Percentiles rank a stretch among this genome's conserved stretches.
These are phyloP conservation scores for Erebia aethiops DNA, from an alignment of 2,888 invertebrate species.

Conservation along the genomic window DNA sequence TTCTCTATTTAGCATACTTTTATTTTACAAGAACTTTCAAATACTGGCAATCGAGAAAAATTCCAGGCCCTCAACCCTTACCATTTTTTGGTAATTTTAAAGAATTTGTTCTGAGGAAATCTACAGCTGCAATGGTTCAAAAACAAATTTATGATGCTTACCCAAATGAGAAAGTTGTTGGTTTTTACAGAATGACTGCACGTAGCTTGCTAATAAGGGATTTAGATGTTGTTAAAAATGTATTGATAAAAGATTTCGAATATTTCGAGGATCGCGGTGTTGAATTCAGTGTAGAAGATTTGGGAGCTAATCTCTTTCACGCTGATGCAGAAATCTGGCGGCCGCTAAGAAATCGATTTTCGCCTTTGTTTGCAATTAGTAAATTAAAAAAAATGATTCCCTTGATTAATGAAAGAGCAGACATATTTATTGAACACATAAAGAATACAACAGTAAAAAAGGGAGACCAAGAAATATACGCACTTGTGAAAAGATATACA, in stretches of 20 bases:
- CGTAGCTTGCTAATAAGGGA: conserved; percentile 57
- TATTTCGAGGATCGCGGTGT: conserved; percentile 56
- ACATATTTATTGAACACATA: not conserved
- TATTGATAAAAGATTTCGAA: conserved; percentile 31
- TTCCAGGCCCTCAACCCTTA: conserved; percentile 5
- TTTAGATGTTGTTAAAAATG: conserved; percentile 44
- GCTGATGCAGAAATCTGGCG: conserved; percentile 58
- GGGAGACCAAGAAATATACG: not conserved
- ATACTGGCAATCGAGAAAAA: conserved; percentile 10
- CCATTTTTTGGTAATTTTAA: conserved; percentile 6
- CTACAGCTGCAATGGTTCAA: conserved; percentile 22
- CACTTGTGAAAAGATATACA: not conserved
- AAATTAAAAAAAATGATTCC: conserved; percentile 13
- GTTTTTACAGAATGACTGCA: conserved; percentile 56
- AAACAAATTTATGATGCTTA: conserved; percentile 52
- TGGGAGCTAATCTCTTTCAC: conserved; percentile 60
- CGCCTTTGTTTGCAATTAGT: conserved; percentile 3
- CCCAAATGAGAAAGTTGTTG: conserved; percentile 59
- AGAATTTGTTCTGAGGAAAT: not conserved
- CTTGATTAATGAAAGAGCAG: not conserved
- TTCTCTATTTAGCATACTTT: not conserved
- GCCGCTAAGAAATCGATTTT: conserved; percentile 39
- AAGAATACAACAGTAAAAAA: not conserved
- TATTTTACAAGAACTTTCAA: conserved; percentile 7
- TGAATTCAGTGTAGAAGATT: conserved; percentile 52